Evolutionary conservation across 2,888 invertebrate species (phyloP).

Genomic region (Sinotaia quadrata): DNA sequence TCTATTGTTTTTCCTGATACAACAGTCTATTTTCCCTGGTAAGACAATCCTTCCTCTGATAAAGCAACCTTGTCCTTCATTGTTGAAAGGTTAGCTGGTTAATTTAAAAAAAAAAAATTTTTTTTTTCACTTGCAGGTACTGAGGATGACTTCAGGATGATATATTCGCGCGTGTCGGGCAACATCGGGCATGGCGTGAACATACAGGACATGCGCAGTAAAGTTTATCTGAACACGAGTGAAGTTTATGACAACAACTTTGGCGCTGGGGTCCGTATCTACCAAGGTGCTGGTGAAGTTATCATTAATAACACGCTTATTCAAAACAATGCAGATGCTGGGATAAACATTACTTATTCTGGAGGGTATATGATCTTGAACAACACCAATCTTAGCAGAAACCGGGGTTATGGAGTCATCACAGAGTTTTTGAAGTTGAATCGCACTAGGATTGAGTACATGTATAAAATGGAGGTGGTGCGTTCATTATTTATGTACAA

Average conservation of each 20-base stretch:
- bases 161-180: constrained; percentile 86
- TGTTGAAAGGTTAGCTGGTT: no score
- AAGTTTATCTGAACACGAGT: constrained; percentile 87
- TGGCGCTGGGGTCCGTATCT: constrained; percentile 90
- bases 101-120: no score
- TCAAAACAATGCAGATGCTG: constrained; percentile 82
- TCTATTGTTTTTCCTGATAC: no score
- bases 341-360: constrained; percentile 94
- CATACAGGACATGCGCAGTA: constrained; percentile 91
- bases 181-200: constrained; percentile 96
- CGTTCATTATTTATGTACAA: constrained; percentile 91
- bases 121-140: no score
- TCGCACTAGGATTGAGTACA: constrained; percentile 57
- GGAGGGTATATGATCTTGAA: constrained; percentile 96
- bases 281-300: constrained; percentile 92
- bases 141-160: constrained; percentile 76
- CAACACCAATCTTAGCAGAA: constrained; percentile 86
- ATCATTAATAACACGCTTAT: constrained; percentile 90
- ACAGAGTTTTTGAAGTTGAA: constrained; percentile 65
- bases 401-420: constrained; percentile 80
- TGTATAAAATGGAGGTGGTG: constrained; percentile 76
- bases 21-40: no score
- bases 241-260: constrained; percentile 86
- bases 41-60: no score
- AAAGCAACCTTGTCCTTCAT: no score